Evolutionary conservation across 2,888 invertebrate species (phyloP).

Genomic region (Steinernema scapterisci): DNA sequence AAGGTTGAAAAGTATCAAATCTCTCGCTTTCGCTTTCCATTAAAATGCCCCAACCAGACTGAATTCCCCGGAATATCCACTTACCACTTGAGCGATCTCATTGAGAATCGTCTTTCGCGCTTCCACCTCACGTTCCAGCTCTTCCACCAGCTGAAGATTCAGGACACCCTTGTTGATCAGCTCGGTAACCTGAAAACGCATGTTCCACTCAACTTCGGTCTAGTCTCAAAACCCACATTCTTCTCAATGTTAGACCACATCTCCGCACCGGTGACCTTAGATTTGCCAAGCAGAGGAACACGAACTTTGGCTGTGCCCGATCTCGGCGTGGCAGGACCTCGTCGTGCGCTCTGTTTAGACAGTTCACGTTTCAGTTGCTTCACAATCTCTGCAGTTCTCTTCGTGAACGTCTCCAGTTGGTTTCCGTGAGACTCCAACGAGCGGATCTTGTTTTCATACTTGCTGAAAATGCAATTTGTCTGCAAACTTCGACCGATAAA

Average conservation of each 20-base stretch:
- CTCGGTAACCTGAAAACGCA: not conserved
- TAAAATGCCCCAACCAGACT: no score
- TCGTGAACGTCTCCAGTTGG: conserved; percentile 81
- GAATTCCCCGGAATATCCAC: not conserved
- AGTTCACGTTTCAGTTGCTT: conserved; percentile 45
- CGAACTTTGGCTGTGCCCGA: not conserved
- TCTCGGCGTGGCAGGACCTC: not conserved
- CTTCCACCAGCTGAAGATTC: conserved; percentile 20
- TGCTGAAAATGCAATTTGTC: conserved; percentile 43
- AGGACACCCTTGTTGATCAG: conserved; percentile 22
- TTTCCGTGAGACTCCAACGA: conserved; percentile 83
- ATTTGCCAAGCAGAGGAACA: conserved; percentile 8
- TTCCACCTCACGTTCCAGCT: conserved; percentile 15
- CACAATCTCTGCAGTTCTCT: conserved; percentile 83
- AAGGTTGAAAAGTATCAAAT: no score
- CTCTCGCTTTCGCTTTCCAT: no score
- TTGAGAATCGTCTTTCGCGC: conserved; percentile 13
- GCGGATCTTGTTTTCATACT: conserved; percentile 80
- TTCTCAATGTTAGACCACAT: conserved; percentile 29
- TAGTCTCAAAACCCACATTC: not conserved
- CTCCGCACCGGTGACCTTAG: conserved; percentile 9
- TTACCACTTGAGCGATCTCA: conserved; percentile 27
- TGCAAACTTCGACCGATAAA: conserved; percentile 29
- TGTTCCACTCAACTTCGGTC: not conserved
- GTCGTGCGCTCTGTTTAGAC: not conserved